These are phyloP conservation scores for Eulithis testata DNA, from an alignment of 2,888 invertebrate genomes.

Conservation along the genomic window DNA sequence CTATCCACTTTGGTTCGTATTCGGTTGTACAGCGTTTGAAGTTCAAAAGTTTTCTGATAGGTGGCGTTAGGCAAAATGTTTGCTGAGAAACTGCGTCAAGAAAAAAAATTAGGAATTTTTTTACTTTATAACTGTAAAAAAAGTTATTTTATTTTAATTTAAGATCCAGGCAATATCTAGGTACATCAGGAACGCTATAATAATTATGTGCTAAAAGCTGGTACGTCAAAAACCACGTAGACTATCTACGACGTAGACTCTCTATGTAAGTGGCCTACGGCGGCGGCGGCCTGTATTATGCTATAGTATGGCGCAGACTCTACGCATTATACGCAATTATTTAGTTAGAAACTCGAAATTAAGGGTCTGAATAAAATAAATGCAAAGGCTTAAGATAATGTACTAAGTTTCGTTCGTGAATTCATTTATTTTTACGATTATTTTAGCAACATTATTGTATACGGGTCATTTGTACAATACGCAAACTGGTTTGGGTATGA, in stretches of 20 bases:
- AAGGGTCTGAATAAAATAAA: neutral
- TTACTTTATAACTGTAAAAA: neutral
- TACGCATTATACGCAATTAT: constrained; percentile 5
- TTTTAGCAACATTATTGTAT: neutral
- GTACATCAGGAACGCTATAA: too few relatives aligned
- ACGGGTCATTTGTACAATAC: too few relatives aligned
- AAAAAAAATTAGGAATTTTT: too few relatives aligned
- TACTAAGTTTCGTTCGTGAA: neutral
- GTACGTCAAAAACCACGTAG: too few relatives aligned
- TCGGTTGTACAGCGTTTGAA: constrained; percentile 1
- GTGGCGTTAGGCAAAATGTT: constrained; percentile 13
- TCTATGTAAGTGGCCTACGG: too few relatives aligned
- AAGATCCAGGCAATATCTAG: too few relatives aligned
- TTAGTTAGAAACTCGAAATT: neutral
- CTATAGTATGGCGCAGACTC: neutral
- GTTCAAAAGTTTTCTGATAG: constrained; percentile 24
- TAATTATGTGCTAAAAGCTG: too few relatives aligned
- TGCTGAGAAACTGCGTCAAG: too few relatives aligned
- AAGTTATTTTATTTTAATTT: too few relatives aligned
- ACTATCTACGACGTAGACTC: neutral
- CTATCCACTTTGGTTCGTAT: neutral
- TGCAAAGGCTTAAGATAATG: neutral
- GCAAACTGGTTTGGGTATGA: too few relatives aligned
- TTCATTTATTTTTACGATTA: neutral
- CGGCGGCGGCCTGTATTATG: too few relatives aligned